These are phyloP conservation scores for Spilosoma lubricipeda DNA, from an alignment of 2,888 invertebrate species.

Conservation along the genomic window DNA sequence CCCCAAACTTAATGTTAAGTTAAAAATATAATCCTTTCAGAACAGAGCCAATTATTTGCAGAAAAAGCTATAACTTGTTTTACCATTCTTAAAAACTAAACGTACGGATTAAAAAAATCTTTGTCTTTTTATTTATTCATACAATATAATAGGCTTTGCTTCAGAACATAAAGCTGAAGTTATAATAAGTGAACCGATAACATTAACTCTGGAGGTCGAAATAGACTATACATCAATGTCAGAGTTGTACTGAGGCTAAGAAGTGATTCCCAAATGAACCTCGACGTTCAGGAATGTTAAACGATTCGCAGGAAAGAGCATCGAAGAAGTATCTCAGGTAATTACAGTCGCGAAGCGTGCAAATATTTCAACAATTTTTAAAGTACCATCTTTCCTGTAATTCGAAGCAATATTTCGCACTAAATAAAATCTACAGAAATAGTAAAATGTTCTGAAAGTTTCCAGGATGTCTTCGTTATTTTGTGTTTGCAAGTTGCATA, in stretches of 20 bases:
- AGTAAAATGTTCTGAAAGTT: neutral
- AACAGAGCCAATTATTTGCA: neutral
- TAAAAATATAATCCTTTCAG: neutral
- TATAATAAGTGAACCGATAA: slow-evolving; percentile 50
- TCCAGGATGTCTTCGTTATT: neutral
- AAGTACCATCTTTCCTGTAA: slow-evolving; percentile 16
- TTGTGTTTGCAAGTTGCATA: neutral
- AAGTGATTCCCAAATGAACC: slow-evolving; percentile 70
- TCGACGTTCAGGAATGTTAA: slow-evolving; percentile 67
- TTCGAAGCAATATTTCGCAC: slow-evolving; percentile 16
- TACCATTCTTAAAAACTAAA: slow-evolving; percentile 22
- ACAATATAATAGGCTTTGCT: neutral
- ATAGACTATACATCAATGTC: slow-evolving; percentile 75
- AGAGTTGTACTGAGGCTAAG: slow-evolving; percentile 57
- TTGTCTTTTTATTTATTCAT: neutral
- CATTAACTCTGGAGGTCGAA: slow-evolving; percentile 60
- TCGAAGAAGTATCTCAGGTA: slow-evolving; percentile 37
- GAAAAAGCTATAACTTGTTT: slow-evolving; percentile 21
- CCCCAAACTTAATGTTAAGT: neutral
- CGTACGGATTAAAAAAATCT: slow-evolving; percentile 17
- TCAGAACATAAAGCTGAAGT: neutral
- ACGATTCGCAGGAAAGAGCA: slow-evolving; percentile 52
- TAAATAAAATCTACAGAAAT: slow-evolving; percentile 6
- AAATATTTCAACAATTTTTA: slow-evolving; percentile 11
- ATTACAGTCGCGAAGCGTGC: slow-evolving; percentile 35